Percentiles rank a stretch among this genome's conserved stretches.
Conservation (phyloP, 2,113 vertebrate genomes). For the Pachypanchax playfairii region DNA sequence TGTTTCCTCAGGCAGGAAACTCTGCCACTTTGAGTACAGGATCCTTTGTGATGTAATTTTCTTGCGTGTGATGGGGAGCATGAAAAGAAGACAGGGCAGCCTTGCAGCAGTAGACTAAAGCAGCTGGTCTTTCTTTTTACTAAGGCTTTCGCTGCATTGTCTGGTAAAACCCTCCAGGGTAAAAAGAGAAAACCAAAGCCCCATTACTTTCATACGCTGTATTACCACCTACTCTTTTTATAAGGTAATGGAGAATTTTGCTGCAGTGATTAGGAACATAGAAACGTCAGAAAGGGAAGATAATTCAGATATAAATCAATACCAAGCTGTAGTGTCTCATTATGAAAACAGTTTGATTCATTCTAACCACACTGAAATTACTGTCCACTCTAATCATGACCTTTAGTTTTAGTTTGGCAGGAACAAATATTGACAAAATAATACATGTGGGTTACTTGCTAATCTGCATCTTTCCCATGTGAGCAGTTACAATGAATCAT, state of each 20-base stretch:
- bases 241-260: slow-evolving; percentile 23
- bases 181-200: slow-evolving; percentile 13
- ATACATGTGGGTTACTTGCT: slow-evolving; percentile 38
- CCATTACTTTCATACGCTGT: slow-evolving; percentile 37
- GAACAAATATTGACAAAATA: slow-evolving; percentile 47
- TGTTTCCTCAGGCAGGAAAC: slow-evolving; percentile 42
- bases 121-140: slow-evolving; percentile 56
- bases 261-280: slow-evolving; percentile 16
- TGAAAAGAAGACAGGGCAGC: slow-evolving; percentile 49
- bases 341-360: slow-evolving; percentile 20
- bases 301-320: slow-evolving; percentile 38
- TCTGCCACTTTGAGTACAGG: slow-evolving; percentile 14
- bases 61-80: slow-evolving; percentile 39
- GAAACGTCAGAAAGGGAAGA: slow-evolving; percentile 10
- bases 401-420: slow-evolving; percentile 42
- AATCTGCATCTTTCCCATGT: slow-evolving; percentile 39
- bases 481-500: slow-evolving; percentile 52
- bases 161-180: slow-evolving; percentile 42
- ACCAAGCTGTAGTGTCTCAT: slow-evolving; percentile 35
- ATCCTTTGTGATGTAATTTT: slow-evolving; percentile 43
- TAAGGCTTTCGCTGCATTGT: slow-evolving; percentile 62
- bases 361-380: slow-evolving; percentile 25
- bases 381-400: slow-evolving; percentile 23
- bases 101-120: slow-evolving; percentile 54
- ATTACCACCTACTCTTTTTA: slow-evolving; percentile 26